Conservation (phyloP, 2,113 vertebrate species). For the Buteo buteo region DNA sequence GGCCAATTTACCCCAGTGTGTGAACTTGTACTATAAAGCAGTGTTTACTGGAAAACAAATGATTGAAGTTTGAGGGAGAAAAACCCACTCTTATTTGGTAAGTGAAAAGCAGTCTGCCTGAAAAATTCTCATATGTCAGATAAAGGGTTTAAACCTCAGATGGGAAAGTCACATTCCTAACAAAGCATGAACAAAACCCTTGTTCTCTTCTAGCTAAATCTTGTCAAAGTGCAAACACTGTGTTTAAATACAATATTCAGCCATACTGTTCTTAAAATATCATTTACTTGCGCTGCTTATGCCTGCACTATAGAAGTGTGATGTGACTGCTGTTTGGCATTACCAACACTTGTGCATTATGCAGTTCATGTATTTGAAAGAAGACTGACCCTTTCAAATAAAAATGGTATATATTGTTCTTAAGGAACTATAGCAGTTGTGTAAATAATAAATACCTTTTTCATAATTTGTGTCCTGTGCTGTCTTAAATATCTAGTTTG, state of each 20-base stretch:
- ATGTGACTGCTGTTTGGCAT: conserved; percentile 74
- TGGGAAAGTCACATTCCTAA: conserved; percentile 38
- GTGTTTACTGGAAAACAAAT: conserved; percentile 53
- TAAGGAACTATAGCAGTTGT: conserved; percentile 77
- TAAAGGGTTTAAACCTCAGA: conserved; percentile 50
- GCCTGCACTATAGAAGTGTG: conserved; percentile 71
- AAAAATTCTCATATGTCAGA: conserved; percentile 5
- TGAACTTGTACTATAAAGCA: conserved; percentile 52
- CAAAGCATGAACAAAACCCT: conserved; percentile 72
- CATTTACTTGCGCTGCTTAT: conserved; percentile 71
- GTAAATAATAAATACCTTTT: conserved; percentile 83
- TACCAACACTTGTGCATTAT: conserved; percentile 72
- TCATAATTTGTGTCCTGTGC: conserved; percentile 56
- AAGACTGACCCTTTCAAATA: conserved; percentile 73
- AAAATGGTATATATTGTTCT: conserved; percentile 79
- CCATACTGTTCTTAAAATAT: conserved; percentile 67
- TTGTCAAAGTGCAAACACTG: conserved; percentile 68
- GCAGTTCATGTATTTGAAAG: conserved; percentile 75
- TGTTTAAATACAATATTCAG: conserved; percentile 72
- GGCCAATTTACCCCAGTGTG: conserved; percentile 5
- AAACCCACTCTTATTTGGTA: conserved; percentile 13
- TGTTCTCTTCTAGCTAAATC: conserved; percentile 67
- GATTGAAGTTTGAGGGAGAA: conserved; percentile 25
- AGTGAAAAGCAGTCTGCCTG: conserved; percentile 57
- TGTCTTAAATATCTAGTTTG: not conserved